These are phyloP conservation scores for Tenualosa ilisha DNA, from an alignment of 2,797 vertebrate genomes.

Conservation along the genomic window DNA sequence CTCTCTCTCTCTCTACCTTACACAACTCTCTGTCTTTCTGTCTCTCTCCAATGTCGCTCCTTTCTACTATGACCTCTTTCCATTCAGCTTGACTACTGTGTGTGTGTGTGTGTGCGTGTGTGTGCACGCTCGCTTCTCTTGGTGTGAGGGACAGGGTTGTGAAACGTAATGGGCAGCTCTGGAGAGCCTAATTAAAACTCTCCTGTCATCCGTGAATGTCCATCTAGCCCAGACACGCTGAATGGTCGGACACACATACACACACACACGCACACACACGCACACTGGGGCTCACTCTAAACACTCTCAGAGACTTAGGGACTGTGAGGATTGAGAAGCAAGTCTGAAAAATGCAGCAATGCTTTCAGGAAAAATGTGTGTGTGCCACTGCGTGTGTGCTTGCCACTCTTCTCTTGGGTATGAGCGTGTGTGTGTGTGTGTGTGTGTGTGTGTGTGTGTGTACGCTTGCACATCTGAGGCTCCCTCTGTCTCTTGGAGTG, in stretches of 20 bases:
- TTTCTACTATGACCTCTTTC: neutral
- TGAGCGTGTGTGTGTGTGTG: neutral
- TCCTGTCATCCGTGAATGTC: slow-evolving; percentile 19
- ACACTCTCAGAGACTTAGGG: neutral
- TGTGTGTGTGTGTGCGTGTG: neutral
- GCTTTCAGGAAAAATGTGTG: neutral
- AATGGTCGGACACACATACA: neutral
- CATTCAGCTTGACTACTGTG: neutral
- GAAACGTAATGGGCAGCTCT: slow-evolving; percentile 14
- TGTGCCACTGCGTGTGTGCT: neutral
- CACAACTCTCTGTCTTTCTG: neutral
- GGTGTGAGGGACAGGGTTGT: neutral
- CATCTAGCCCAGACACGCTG: neutral
- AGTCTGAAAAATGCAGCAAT: slow-evolving; percentile 7
- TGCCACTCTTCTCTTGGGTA: neutral
- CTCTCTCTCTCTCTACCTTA: neutral
- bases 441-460: slow-evolving; percentile 7
- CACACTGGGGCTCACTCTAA: neutral
- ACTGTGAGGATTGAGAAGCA: neutral
- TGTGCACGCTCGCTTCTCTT: neutral
- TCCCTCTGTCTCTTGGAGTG: neutral
- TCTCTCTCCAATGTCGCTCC: neutral
- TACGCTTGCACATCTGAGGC: too few relatives aligned
- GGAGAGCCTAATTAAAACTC: slow-evolving; percentile 20
- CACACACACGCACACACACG: neutral